Conservation (phyloP, 1,140 invertebrate genomes). For the Lucilia cuprina region DNA sequence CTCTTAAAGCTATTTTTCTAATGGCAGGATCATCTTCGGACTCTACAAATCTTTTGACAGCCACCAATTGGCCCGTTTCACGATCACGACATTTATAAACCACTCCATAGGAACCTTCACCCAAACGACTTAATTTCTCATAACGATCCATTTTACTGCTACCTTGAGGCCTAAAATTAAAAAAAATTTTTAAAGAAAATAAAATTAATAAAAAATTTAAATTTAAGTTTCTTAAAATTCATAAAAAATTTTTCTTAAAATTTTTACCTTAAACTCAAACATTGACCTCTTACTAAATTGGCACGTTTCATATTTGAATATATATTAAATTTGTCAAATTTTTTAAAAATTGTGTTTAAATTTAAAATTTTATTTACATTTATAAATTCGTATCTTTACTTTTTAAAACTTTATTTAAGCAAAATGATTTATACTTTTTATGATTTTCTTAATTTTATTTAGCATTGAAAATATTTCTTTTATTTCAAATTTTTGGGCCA, state of each 20-base stretch:
- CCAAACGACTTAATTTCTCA: constrained; percentile 94
- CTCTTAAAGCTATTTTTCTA: constrained; percentile 95
- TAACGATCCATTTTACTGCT: constrained; percentile 97
- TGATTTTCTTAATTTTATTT: background rate
- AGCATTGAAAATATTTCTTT: background rate
- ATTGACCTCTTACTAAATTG: constrained; percentile 59
- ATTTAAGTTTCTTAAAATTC: background rate
- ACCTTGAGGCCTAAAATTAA: constrained; percentile 75
- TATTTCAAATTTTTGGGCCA: background rate
- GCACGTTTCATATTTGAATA: constrained; percentile 48
- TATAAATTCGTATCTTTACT: background rate
- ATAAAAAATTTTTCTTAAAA: background rate
- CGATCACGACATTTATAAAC: constrained; percentile 98
- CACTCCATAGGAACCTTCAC: constrained; percentile 97
- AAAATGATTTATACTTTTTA: background rate
- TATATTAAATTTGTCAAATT: background rate
- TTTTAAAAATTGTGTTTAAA: background rate
- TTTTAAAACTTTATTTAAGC: background rate
- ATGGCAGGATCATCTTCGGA: constrained; percentile 99
- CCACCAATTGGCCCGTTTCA: constrained; percentile 94
- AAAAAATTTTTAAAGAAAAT: constrained; percentile 56
- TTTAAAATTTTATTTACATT: background rate
- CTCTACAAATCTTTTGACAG: constrained; percentile 99
- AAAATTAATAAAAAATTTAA: constrained; percentile 40
- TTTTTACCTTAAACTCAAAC: constrained; percentile 60